Conservation (phyloP, 2,797 vertebrate species). For the Schizopygopsis malacanthus region DNA sequence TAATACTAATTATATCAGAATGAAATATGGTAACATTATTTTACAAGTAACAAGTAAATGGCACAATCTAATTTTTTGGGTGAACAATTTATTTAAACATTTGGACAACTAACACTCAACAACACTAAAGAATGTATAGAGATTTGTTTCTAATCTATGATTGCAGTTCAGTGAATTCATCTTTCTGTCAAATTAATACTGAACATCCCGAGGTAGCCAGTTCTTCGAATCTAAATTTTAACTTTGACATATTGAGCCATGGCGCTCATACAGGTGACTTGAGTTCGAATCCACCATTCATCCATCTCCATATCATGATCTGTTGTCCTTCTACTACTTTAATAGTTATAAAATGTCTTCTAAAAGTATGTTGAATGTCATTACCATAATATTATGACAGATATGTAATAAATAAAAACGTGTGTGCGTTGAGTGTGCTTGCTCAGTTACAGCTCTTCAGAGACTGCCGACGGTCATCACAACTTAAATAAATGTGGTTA, state of each 20-base stretch:
- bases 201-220: background rate
- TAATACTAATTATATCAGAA: no score
- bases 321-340: background rate
- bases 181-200: background rate
- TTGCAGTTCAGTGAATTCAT: background rate
- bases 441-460: slow-evolving; percentile 44
- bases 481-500: slow-evolving; percentile 47
- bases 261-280: background rate
- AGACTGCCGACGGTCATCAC: slow-evolving; percentile 13
- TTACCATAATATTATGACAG: background rate
- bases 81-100: background rate
- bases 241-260: background rate
- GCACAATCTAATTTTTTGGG: background rate
- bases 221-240: background rate
- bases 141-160: background rate
- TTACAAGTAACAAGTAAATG: background rate
- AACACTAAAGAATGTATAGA: background rate
- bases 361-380: background rate
- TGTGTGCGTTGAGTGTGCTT: slow-evolving; percentile 71
- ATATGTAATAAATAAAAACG: slow-evolving; percentile 20
- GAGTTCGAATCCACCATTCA: background rate
- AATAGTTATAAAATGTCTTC: background rate
- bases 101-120: background rate
- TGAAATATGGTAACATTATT: no score
- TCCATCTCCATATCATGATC: background rate